A percentile compares a stretch with the other conserved stretches of the same genome.
Evolutionary conservation across 2,113 vertebrate species (phyloP).

Genomic region (Sebastes schlegelii): DNA sequence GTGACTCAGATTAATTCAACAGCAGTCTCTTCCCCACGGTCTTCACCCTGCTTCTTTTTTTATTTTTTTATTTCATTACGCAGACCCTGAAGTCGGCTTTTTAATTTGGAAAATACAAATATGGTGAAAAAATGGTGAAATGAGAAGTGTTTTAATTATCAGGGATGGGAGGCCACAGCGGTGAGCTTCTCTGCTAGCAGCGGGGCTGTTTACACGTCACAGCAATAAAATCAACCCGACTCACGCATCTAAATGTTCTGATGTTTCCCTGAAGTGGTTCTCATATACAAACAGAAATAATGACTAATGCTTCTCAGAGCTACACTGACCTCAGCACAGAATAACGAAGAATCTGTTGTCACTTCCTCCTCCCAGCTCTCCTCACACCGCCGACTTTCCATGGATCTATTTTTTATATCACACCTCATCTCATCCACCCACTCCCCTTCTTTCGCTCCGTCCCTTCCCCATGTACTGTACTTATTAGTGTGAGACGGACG

Average conservation of each 20-base stretch:
- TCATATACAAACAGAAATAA: neutral
- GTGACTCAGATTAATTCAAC: neutral
- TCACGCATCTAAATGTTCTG: neutral
- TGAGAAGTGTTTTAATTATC: neutral
- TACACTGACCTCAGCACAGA: neutral
- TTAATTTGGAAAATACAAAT: constrained; percentile 8
- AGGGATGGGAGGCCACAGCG: neutral
- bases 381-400: neutral
- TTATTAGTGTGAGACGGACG: neutral
- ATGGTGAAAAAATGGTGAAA: neutral
- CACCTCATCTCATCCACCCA: neutral
- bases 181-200: no score
- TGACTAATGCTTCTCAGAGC: neutral
- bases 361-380: neutral
- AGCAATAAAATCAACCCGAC: neutral
- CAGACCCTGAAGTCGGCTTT: neutral
- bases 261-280: neutral
- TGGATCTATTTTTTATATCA: neutral
- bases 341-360: constrained; percentile 1
- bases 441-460: neutral
- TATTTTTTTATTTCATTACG: neutral
- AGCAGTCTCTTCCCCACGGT: no score
- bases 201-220: neutral
- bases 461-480: neutral
- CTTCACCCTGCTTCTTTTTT: neutral